Percentiles rank a stretch among this genome's conserved stretches.
phyloP scores from a whole-genome alignment of 2,113 vertebrate genomes.

The Gallinago jamesoni region DNA sequence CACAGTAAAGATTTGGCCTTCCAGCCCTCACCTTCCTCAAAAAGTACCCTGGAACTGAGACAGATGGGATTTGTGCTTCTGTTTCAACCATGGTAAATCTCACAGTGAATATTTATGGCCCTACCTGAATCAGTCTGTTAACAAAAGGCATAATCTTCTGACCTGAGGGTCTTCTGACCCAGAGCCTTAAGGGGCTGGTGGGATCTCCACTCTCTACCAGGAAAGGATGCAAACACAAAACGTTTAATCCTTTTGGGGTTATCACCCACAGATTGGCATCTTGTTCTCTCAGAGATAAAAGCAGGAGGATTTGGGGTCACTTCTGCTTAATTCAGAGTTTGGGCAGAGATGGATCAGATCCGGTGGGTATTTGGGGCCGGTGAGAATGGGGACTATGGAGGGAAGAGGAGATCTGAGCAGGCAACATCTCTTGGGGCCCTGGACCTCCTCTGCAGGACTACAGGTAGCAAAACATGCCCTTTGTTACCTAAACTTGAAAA shows the following conservation, averaged over 20 bases:
- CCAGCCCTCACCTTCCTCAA: neutral
- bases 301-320: neutral
- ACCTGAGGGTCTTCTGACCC: neutral
- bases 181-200: no score
- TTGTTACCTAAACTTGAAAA: rapidly evolving
- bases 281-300: neutral
- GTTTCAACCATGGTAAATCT: neutral
- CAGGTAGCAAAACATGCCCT: neutral
- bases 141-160: neutral
- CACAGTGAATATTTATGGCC: neutral
- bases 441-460: neutral
- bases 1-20: neutral
- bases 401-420: neutral
- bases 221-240: neutral
- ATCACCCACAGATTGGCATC: neutral
- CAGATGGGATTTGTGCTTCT: neutral
- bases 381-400: neutral
- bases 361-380: neutral
- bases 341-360: neutral
- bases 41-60: neutral
- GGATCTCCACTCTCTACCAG: neutral
- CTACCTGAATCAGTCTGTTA: neutral
- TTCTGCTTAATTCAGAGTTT: neutral
- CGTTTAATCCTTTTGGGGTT: neutral
- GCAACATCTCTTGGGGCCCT: neutral